Percentiles rank a stretch among this genome's conserved stretches.
Evolutionary conservation across 2,888 invertebrate genomes (phyloP).

Genomic region (Agapostemon virescens): DNA sequence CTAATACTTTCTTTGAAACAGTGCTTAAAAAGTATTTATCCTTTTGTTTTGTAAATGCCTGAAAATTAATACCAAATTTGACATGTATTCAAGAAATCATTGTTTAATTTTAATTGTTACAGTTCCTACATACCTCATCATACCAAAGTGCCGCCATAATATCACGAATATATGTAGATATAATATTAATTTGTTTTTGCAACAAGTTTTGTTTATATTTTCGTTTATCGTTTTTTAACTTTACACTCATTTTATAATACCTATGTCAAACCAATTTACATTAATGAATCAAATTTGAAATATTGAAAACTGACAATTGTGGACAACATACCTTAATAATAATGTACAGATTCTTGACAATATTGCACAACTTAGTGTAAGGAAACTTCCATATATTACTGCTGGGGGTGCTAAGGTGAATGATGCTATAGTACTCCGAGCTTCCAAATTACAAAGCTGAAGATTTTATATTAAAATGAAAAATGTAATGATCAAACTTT

Average conservation of each 20-base stretch:
- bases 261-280: constrained; percentile 47
- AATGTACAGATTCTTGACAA: constrained; percentile 75
- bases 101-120: not conserved
- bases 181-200: constrained; percentile 45
- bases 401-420: constrained; percentile 73
- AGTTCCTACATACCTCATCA: constrained; percentile 55
- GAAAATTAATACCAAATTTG: constrained; percentile 17
- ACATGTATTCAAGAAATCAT: not conserved
- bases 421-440: constrained; percentile 57
- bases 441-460: constrained; percentile 66
- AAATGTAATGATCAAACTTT: constrained; percentile 10
- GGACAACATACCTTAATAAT: constrained; percentile 65
- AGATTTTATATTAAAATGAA: constrained; percentile 4
- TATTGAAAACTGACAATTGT: constrained; percentile 4
- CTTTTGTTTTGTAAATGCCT: constrained; percentile 64
- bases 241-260: constrained; percentile 63
- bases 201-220: constrained; percentile 26
- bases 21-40: constrained; percentile 65
- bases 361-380: constrained; percentile 67
- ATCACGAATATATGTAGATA: constrained; percentile 68
- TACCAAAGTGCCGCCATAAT: constrained; percentile 71
- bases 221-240: constrained; percentile 50
- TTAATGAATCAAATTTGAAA: constrained; percentile 16
- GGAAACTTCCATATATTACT: constrained; percentile 75
- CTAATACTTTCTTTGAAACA: constrained; percentile 58